Evolutionary conservation across 2,888 invertebrate species (phyloP), one percentile per base, ranked within the genome.

Genomic region (Mythimna impura): DNA sequence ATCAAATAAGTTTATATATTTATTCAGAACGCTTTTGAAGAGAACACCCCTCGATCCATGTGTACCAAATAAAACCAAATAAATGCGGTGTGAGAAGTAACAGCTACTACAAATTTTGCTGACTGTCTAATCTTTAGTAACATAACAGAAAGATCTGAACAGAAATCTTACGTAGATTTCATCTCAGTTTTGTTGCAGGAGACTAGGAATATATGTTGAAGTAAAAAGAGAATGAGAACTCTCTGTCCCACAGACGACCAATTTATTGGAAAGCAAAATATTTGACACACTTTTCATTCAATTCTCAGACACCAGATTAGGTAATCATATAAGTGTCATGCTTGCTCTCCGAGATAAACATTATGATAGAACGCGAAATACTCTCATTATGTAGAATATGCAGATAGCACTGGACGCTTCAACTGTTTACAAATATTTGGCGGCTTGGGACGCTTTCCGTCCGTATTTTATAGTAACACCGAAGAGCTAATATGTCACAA

Each of bases 351-450:
- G n/a, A 68, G 61, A 80, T 58, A 66, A 68, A 57, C 47, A 68
- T 68, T 66, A 76, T 64, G 58, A 81, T 77, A 75, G 76, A 62
- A 70, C 57, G 43, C 43, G 43, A 66, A 76, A 67, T 81, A 80
- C 40, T 61, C 54, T 60, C 40, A 34, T 50, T 40, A 57, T 76
- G 36, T 73, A 78, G 57, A 78, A 71, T 71, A 73, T 58, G 34
- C 73, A 64, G 76, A 81, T 81, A 68, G 55, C 20, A 64, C 8
- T 20, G 68, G 65, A 66, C 62, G 64, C 43, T 64, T 61, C 30
- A n/a, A 61, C 58, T 80, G 66, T 80, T 79, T 66, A 80, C 80
- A 73, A 78, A 71, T 79, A 78, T 78, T 66, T 70, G 43, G 55
- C 77, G 25, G n/a, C 55, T 65, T 61, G 34, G 52, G 47, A 62